Conservation (phyloP, 2,888 invertebrate genomes). For the Marronus borbonicus region DNA sequence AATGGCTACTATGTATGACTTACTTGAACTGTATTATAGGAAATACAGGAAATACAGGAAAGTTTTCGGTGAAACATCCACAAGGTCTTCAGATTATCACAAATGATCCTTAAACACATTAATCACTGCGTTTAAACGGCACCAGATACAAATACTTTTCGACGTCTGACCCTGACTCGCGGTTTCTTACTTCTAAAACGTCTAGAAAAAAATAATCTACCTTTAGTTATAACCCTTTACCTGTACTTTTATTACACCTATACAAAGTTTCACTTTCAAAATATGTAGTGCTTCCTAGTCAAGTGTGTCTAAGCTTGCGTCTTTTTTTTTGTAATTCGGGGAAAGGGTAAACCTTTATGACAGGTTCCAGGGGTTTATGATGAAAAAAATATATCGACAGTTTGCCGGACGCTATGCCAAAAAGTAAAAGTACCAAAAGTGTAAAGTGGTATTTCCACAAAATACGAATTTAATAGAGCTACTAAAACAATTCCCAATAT, state of each 20-base stretch:
- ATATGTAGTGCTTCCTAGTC: constrained; percentile 26
- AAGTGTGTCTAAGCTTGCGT: background rate
- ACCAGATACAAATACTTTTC: background rate
- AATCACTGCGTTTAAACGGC: constrained; percentile 59
- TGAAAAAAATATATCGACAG: constrained; percentile 21
- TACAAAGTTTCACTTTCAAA: constrained; percentile 64
- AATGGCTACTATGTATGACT: background rate
- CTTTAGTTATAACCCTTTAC: constrained; percentile 60
- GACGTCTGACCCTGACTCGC: constrained; percentile 66
- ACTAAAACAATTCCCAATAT: too few relatives aligned
- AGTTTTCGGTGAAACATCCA: constrained; percentile 1
- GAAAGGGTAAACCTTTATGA: constrained; percentile 36
- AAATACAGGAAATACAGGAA: too few relatives aligned
- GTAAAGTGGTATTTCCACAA: too few relatives aligned
- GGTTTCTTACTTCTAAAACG: constrained; percentile 64
- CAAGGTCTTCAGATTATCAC: constrained; percentile 38
- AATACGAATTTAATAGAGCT: too few relatives aligned
- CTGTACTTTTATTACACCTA: constrained; percentile 63
- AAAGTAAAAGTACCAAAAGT: constrained; percentile 21
- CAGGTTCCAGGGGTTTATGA: constrained; percentile 18
- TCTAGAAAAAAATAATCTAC: constrained; percentile 32
- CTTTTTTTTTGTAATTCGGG: constrained; percentile 3
- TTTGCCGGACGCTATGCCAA: constrained; percentile 8
- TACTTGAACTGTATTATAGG: background rate
- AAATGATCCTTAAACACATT: constrained; percentile 54